Evolutionary conservation across 2,888 invertebrate genomes (phyloP).

Genomic region (Apomyelois bistriatella): DNA sequence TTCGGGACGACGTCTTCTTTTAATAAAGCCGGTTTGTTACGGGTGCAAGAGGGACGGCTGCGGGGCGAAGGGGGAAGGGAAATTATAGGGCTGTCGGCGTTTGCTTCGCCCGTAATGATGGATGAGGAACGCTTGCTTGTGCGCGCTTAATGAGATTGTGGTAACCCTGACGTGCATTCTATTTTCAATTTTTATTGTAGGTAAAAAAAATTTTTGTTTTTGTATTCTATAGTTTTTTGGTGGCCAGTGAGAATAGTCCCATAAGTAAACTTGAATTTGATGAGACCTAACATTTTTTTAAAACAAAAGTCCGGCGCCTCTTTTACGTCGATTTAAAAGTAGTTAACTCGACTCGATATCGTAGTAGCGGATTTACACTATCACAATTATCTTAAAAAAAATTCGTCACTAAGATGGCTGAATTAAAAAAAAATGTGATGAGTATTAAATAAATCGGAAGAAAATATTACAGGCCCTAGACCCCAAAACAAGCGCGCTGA

Average conservation of each 20-base stretch:
- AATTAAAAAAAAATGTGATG: too few species aligned
- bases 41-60: conserved; percentile 31
- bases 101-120: conserved; percentile 62
- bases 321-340: not conserved
- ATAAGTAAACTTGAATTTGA: not conserved
- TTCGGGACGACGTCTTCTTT: conserved; percentile 59
- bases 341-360: not conserved
- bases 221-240: conserved; percentile 13
- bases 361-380: too few species aligned
- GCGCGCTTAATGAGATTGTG: conserved; percentile 58
- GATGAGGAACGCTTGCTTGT: conserved; percentile 49
- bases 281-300: not conserved
- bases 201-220: conserved; percentile 23
- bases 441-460: too few species aligned
- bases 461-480: too few species aligned
- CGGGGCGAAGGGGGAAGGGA: conserved; percentile 41
- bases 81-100: conserved; percentile 72
- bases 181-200: conserved; percentile 19
- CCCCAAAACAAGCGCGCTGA: too few species aligned
- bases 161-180: conserved; percentile 49
- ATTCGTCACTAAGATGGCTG: too few species aligned
- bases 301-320: not conserved
- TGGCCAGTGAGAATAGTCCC: not conserved
- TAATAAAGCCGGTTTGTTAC: conserved; percentile 47
- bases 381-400: too few species aligned